Evolutionary conservation across 92 coral and sea anemone species (phyloP).

Genomic region (Porites evermanni): DNA sequence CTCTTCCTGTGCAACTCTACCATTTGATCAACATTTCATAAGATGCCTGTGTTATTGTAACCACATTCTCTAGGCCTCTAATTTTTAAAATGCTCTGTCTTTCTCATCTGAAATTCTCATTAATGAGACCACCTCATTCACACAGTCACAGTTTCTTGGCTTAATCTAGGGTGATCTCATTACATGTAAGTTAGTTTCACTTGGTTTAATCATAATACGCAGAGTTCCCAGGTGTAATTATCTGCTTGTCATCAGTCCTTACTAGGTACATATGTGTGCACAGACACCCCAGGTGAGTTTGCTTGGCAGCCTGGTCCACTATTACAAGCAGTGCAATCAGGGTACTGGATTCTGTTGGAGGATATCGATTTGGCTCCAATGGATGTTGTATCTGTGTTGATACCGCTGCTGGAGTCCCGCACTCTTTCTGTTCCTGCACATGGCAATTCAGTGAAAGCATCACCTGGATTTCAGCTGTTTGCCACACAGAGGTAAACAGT

Average conservation of each 20-base stretch:
- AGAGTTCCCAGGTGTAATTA: neutral
- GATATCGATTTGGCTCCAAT: slow-evolving; percentile 97
- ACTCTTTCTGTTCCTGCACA: slow-evolving; percentile 92
- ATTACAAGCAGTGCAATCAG: slow-evolving; percentile 85
- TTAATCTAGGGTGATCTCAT: too few species aligned
- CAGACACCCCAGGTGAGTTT: slow-evolving; percentile 97
- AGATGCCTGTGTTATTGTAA: too few species aligned
- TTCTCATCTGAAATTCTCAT: too few species aligned
- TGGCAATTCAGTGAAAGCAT: slow-evolving; percentile 90
- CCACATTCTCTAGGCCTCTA: too few species aligned
- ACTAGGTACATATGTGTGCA: slow-evolving; percentile 91
- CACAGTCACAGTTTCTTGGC: too few species aligned
- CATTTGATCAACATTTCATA: too few species aligned
- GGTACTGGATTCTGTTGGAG: slow-evolving; percentile 95
- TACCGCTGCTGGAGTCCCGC: slow-evolving; percentile 90
- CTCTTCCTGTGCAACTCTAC: too few species aligned
- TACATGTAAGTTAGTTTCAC: too few species aligned
- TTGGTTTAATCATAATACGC: too few species aligned
- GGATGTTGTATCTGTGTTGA: slow-evolving; percentile 95
- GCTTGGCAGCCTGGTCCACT: slow-evolving; percentile 94
- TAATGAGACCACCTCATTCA: too few species aligned
- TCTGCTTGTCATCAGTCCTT: slow-evolving; percentile 63
- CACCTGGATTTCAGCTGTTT: slow-evolving; percentile 94
- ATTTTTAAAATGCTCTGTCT: too few species aligned
- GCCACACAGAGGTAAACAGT: slow-evolving; percentile 91